Base-by-base conservation (phyloP, 2,113 vertebrate genomes). In the Promerops cafer region DNA sequence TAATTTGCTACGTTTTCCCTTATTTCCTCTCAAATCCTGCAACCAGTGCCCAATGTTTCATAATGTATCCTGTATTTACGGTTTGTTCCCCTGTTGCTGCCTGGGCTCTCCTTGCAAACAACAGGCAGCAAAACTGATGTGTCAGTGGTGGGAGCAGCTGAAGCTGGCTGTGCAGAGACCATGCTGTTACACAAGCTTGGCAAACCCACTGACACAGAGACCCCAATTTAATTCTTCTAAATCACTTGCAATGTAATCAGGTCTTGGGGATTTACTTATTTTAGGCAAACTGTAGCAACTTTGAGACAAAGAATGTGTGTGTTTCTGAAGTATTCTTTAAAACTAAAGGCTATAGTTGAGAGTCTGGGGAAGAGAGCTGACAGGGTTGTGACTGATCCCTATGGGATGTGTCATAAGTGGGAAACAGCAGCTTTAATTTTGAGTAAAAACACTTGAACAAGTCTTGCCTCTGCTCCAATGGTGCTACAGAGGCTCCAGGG, bases 191-290 rank as follows among this genome's bases (percentile, higher is more conserved):
- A 6, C 61, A 35, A 53, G 42, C 80, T 78, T 92, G 69, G 92
- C 89, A 96, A 90, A 96, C 93, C 80, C 83, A 95, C 72, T 92
- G 77, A 96, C 95, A 95, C 83, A 93, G 90, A 92, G 92, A 96
- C 90, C 93, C 90, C 53, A 18, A 84, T 95, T 87, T 92, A 53
- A 50, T 78, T 89, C 56, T 71, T 56, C 57, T 33, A 22, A 87
- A 66, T 88, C 31, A 8, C 31, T 81, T 84, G 40, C 57, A 71
- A 8, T 20, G 27, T 71, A 64, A 50, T 54, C 53, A 26, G 5
- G 21, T 78, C 65, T 78, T 63, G 20, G 30, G 13, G 23, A 42
- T 82, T 83, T 71, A 61, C 40, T 90, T 77, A 30, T 84, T 84
- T 89, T 28, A 64, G 56, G 39, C 44, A 85, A 82, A 75, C 44